These are phyloP conservation scores for Pristionchus maxplancki DNA, from an alignment of 2,888 invertebrate genomes.

Conservation along the genomic window DNA sequence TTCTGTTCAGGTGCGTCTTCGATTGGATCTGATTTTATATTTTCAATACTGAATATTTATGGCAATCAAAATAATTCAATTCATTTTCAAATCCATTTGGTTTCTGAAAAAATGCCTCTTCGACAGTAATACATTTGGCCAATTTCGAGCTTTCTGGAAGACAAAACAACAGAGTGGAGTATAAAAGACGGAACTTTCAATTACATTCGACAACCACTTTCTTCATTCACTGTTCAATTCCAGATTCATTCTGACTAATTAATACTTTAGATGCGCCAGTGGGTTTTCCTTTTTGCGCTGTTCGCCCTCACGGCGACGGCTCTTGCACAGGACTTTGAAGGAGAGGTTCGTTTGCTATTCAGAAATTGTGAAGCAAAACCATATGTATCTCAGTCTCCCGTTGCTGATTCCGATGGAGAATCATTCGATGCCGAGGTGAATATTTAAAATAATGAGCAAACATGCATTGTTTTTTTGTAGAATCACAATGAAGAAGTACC, in stretches of 20 bases:
- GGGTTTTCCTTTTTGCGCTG: slow-evolving; percentile 28
- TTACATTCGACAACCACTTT: slow-evolving; percentile 10
- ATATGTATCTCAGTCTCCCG: too few relatives aligned
- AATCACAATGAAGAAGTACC: background rate
- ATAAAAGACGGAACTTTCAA: background rate
- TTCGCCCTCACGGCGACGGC: slow-evolving; percentile 29
- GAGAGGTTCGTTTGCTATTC: background rate
- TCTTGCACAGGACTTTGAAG: slow-evolving; percentile 31
- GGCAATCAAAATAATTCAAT: too few relatives aligned
- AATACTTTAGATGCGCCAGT: slow-evolving; percentile 34
- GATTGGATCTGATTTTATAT: too few relatives aligned
- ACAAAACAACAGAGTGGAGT: background rate
- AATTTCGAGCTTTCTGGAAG: background rate
- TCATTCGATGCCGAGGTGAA: background rate
- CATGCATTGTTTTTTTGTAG: too few relatives aligned
- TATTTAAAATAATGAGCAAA: background rate
- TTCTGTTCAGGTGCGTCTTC: too few relatives aligned
- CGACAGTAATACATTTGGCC: background rate
- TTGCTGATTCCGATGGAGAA: background rate
- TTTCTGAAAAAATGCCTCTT: too few relatives aligned
- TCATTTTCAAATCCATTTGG: too few relatives aligned
- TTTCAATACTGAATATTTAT: too few relatives aligned
- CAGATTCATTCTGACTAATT: background rate
- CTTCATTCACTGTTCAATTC: background rate
- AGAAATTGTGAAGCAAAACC: too few relatives aligned